Base-by-base conservation (phyloP, 2,113 vertebrate genomes). In the Elaphurus davidianus region DNA sequence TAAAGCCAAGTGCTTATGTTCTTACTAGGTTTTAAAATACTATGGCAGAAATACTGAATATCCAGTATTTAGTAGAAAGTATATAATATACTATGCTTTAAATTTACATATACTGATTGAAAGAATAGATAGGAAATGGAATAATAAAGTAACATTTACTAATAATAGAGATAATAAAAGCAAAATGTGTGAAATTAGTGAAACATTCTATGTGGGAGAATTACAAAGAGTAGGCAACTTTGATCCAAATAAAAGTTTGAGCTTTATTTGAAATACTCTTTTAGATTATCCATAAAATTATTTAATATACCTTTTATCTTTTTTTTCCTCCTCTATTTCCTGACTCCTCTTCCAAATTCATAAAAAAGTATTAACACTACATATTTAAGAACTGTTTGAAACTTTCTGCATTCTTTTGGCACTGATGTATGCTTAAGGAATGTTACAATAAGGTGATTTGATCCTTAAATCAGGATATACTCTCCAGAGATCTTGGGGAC, bases 311-410 rank as follows among this genome's bases (percentile, higher is more conserved):
- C 16, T 52, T 82, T 52, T 10, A 23, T 40, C 17, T 8, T 82
- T 90, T 93, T 93, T 47, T 47, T 64, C 43, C 2, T 67, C 13
- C 13, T 33, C 19, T 64, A 21, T 1, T 67, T 81, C 4, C 7
- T 88, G 45, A 92, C 17, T 94, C 14, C 21, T 36, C 4, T 86
- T 55, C 21, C 12, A 3, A 50, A 36, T 45, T 91, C 83, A 30
- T 57, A 64, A 59, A 19, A 86, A 78, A 71, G 11, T 59, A 50
- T 57, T 81, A 85, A 76, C 13, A 90, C 54, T 47, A 74, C 93
- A 54, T 89, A 62, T 91, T 91, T 76, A 81, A 96, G 36, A 96
- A 93, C 57, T n/a, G 0, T 79, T 84, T 93, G 36, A 93, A 94
- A 91, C 15, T 15, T 74, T 59, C 1, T 47, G 79, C 5, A 40